phyloP scores from a whole-genome alignment of 1,140 invertebrate genomes.

The Cydia strobilella region DNA sequence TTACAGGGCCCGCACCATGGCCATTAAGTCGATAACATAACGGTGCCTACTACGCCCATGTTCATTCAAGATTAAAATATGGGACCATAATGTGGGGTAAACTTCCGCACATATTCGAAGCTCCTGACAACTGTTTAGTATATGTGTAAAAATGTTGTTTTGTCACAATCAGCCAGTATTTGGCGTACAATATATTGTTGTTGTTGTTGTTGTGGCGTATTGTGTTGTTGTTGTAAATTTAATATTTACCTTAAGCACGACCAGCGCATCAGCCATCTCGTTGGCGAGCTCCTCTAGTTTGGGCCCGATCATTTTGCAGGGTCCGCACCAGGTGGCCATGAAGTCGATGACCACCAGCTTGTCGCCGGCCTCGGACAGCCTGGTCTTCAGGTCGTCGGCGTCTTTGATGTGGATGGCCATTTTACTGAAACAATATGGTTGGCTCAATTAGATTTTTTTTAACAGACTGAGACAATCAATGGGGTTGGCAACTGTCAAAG shows the following conservation, averaged over 20 bases:
- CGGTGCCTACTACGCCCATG: too few species aligned
- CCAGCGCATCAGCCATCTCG: conserved; percentile 78
- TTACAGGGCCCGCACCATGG: conserved; percentile 97
- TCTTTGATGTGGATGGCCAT: conserved; percentile 78
- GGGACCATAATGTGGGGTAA: too few species aligned
- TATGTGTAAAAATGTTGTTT: too few species aligned
- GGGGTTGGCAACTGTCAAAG: too few species aligned
- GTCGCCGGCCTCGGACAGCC: conserved; percentile 87
- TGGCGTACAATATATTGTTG: too few species aligned
- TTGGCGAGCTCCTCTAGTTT: conserved; percentile 85
- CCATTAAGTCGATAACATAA: conserved; percentile 95
- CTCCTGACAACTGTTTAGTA: not conserved
- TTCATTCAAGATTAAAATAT: too few species aligned
- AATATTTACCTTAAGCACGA: conserved; percentile 80
- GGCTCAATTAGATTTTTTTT: not conserved
- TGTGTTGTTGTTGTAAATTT: too few species aligned
- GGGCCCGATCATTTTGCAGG: conserved; percentile 96
- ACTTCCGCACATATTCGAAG: too few species aligned
- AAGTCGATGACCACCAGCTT: conserved; percentile 96
- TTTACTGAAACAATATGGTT: conserved; percentile 37
- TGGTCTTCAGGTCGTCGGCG: conserved; percentile 84
- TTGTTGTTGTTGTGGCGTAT: too few species aligned
- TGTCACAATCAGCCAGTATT: too few species aligned
- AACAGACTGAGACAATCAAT: too few species aligned
- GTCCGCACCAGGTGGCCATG: conserved; percentile 93